Evolutionary conservation across 2,888 invertebrate species (phyloP), one percentile per base, ranked within the genome.

Genomic region (Mesopsocus fuscifrons): DNA sequence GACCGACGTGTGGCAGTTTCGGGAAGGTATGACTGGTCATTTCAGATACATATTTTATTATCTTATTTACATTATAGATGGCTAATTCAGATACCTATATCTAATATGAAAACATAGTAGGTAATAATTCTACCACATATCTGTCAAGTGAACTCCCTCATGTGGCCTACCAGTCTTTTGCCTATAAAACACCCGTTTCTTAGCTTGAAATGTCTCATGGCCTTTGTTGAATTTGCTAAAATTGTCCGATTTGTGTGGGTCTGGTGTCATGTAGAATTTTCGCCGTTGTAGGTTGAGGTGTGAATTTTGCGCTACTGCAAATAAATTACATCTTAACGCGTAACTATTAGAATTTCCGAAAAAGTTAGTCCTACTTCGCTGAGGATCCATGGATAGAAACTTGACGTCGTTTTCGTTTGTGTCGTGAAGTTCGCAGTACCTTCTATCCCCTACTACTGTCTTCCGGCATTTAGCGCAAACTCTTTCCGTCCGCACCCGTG

Each of bases 291-390:
- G 17, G 16, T 15, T 33, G 16, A 33, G 17, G 5, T 38, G 17
- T 21, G 38, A 20, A 6, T 26, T 26, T 26, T 26, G 26, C 26
- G 26, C 8, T 18, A 38, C 21, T 13, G 38, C 20, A 38, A 20
- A 20, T 20, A 38, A 38, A 18, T 38, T 38, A 38, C 38, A 38
- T 6, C 38, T 15, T 20, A 38, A 38, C 6, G 38, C n/a, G 21
- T 38, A 38, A 20, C 38, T 38, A 16, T 20, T 20, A 11, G 38
- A 38, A 20, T 38, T 38, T 5, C 38, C 38, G 20, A 38, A 38
- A 38, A 38, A 38, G 21, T 38, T 38, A 13, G 38, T 38, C 21
- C 38, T 5, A 18, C 38, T 38, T 21, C 38, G 15, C 21, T 38
- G 38, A 5, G 38, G 38, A 20, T 38, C 38, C 38, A 38, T 20